A percentile compares a stretch with the other conserved stretches of the same genome.
Conservation (phyloP, 37 sponge, comb jelly and placozoan genomes). For the Haliclona indistincta region DNA sequence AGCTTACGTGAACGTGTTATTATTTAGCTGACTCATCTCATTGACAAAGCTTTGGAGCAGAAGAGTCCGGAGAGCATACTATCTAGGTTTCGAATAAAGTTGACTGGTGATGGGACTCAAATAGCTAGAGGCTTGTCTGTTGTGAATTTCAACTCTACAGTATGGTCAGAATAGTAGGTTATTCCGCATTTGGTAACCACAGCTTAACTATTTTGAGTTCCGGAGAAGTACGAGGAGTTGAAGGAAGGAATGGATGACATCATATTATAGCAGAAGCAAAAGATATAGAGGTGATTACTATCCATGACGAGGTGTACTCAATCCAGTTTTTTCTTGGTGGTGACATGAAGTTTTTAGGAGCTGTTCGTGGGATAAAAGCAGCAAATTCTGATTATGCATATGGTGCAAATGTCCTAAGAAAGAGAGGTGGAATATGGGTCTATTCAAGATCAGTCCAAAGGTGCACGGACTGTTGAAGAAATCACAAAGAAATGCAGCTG, state of each 20-base stretch:
- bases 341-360: slow-evolving; percentile 45
- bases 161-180: neutral
- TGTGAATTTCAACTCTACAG: slow-evolving; percentile 27
- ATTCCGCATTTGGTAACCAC: slow-evolving; percentile 27
- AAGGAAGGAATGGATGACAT: slow-evolving; percentile 30
- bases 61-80: neutral
- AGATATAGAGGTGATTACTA: neutral
- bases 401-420: slow-evolving; percentile 40
- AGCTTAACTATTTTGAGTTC: slow-evolving; percentile 9
- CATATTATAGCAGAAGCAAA: slow-evolving; percentile 3
- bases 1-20: slow-evolving; percentile 9
- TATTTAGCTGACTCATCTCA: neutral
- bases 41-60: neutral
- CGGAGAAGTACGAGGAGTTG: slow-evolving; percentile 31
- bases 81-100: slow-evolving; percentile 14
- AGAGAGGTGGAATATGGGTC: slow-evolving; percentile 21
- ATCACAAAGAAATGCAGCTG: neutral
- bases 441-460: slow-evolving; percentile 9
- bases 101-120: slow-evolving; percentile 45
- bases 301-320: neutral
- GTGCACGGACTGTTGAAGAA: slow-evolving; percentile 39
- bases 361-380: slow-evolving; percentile 23
- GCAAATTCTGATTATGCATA: slow-evolving; percentile 34
- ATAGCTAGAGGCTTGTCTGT: slow-evolving; percentile 17
- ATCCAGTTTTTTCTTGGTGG: slow-evolving; percentile 33